Percentiles rank a stretch among this genome's conserved stretches.
phyloP scores from a whole-genome alignment of 2,888 invertebrate genomes.

The Phortica magna region DNA sequence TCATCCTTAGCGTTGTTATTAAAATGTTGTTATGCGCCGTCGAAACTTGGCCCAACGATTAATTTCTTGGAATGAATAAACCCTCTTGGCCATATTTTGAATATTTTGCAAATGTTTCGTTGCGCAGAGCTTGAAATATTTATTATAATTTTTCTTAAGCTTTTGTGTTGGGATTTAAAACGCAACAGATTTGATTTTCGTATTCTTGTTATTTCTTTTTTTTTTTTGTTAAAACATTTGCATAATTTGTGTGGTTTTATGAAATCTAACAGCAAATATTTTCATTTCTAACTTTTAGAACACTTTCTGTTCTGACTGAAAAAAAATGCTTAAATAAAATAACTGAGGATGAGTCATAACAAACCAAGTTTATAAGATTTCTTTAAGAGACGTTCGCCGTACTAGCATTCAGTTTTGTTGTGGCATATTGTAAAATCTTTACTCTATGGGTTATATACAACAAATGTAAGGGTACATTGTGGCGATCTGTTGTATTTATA shows the following conservation, averaged over 20 bases:
- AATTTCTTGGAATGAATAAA: slow-evolving; percentile 62
- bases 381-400: too few species aligned
- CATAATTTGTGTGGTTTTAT: not conserved
- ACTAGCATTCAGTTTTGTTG: too few species aligned
- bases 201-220: not conserved
- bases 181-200: not conserved
- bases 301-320: too few species aligned
- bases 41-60: slow-evolving; percentile 36
- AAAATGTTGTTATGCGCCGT: not conserved
- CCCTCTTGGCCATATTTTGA: slow-evolving; percentile 60
- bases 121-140: slow-evolving; percentile 2
- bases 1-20: not conserved
- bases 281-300: too few species aligned
- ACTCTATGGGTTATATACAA: too few species aligned
- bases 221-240: not conserved
- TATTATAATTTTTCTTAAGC: slow-evolving; percentile 3
- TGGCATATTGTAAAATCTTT: too few species aligned
- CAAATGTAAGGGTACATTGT: too few species aligned
- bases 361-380: too few species aligned
- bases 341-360: too few species aligned
- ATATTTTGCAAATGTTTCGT: not conserved
- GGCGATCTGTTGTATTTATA: too few species aligned
- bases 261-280: not conserved
- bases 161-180: not conserved
- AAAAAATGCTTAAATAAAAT: too few species aligned